phyloP scores from a whole-genome alignment of 2,888 invertebrate species.

The Mylabris sibirica region DNA sequence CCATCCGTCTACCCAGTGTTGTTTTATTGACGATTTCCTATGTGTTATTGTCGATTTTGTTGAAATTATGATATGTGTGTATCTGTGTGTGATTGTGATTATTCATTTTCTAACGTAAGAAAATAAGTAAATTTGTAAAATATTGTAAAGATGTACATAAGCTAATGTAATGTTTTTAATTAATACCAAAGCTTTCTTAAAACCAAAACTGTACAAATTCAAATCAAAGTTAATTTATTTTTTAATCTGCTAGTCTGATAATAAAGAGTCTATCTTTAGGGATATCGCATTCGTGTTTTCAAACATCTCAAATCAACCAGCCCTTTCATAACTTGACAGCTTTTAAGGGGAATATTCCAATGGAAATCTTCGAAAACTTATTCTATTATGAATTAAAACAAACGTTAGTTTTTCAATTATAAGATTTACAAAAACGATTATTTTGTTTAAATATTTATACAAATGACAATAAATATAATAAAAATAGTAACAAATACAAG shows the following conservation, averaged over 20 bases:
- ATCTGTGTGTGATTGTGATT: constrained; percentile 40
- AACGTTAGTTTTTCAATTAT: no score
- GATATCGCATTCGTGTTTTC: no score
- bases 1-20: constrained; percentile 24
- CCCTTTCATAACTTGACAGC: no score
- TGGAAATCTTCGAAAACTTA: no score
- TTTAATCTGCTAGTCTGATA: constrained; percentile 35
- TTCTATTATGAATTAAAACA: no score
- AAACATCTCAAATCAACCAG: not conserved
- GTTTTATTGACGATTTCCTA: constrained; percentile 19
- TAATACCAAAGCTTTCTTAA: constrained; percentile 24
- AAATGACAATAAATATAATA: not conserved
- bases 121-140: constrained; percentile 34
- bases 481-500: not conserved
- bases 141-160: constrained; percentile 21
- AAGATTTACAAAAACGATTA: not conserved
- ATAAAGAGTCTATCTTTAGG: constrained; percentile 15
- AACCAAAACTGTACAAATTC: constrained; percentile 23
- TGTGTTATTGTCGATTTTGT: constrained; percentile 18
- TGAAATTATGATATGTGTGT: constrained; percentile 18
- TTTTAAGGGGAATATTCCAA: no score
- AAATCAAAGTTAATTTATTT: constrained; percentile 11
- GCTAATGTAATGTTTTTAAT: not conserved
- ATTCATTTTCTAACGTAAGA: constrained; percentile 33
- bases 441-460: not conserved